These are phyloP conservation scores for Trachurus trachurus DNA, from an alignment of 2,797 vertebrate species.

Conservation along the genomic window DNA sequence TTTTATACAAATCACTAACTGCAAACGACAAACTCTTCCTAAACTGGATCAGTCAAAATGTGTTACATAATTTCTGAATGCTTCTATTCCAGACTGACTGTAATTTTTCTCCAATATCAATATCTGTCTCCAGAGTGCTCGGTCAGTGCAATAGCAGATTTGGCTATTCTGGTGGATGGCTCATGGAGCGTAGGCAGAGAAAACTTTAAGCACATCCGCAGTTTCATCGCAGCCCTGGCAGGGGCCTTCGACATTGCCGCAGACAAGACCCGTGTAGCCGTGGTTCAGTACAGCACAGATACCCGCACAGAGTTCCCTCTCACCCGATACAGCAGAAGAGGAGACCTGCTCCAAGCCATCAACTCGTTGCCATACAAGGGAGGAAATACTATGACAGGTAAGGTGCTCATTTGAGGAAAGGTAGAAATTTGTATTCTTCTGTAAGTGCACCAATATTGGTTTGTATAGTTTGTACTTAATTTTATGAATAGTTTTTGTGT, in stretches of 20 bases:
- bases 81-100: conserved; percentile 11
- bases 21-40: conserved; percentile 1
- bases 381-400: conserved; percentile 99
- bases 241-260: conserved; percentile 97
- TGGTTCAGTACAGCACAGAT: conserved; percentile 98
- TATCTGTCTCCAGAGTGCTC: conserved; percentile 90
- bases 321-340: conserved; percentile 90
- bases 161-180: conserved; percentile 97
- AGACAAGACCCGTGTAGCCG: conserved; percentile 95
- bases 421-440: neutral
- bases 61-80: neutral
- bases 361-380: conserved; percentile 97
- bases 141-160: conserved; percentile 92
- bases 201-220: conserved; percentile 96
- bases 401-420: conserved; percentile 15
- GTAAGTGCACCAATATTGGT: neutral
- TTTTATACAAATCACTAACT: conserved; percentile 26
- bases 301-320: conserved; percentile 97
- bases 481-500: neutral
- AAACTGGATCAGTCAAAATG: conserved; percentile 23
- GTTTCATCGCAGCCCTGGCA: conserved; percentile 92
- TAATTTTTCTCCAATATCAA: conserved; percentile 20
- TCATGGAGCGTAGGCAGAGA: conserved; percentile 99
- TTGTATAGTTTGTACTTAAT: neutral
- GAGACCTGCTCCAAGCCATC: conserved; percentile 93